Conservation (phyloP, 1,140 invertebrate species). For the Drosophila yakuba region DNA sequence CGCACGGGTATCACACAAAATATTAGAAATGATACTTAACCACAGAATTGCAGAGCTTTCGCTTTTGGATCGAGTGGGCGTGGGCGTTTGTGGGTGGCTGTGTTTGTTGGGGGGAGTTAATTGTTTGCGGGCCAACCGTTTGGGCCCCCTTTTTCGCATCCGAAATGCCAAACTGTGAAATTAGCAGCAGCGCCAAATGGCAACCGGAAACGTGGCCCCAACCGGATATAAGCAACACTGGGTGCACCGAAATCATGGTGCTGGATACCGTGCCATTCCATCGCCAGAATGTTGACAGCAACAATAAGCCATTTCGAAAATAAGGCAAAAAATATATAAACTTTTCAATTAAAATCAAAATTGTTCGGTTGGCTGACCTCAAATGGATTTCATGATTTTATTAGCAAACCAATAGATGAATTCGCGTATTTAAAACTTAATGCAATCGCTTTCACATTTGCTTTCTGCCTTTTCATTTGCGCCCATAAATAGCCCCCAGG, state of each 20-base stretch:
- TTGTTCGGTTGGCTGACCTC: slow-evolving; percentile 22
- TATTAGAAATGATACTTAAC: slow-evolving; percentile 84
- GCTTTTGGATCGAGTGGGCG: slow-evolving; percentile 16
- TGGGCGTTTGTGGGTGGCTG: not conserved
- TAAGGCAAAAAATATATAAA: not conserved
- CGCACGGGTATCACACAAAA: slow-evolving; percentile 80
- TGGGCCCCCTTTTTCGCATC: slow-evolving; percentile 42
- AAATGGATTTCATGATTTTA: slow-evolving; percentile 51
- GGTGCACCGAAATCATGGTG: slow-evolving; percentile 29
- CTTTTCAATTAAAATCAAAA: slow-evolving; percentile 54
- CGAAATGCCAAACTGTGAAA: slow-evolving; percentile 63
- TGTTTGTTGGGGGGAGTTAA: slow-evolving; percentile 49
- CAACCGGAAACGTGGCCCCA: slow-evolving; percentile 76
- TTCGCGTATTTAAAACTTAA: slow-evolving; percentile 58
- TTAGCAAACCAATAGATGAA: slow-evolving; percentile 51
- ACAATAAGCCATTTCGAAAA: slow-evolving; percentile 13
- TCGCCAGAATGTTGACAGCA: not conserved
- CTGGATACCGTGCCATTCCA: not conserved
- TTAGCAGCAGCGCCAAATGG: slow-evolving; percentile 69
- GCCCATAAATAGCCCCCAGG: slow-evolving; percentile 49
- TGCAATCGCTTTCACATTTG: slow-evolving; percentile 61
- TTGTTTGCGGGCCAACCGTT: slow-evolving; percentile 51
- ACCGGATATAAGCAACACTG: slow-evolving; percentile 77
- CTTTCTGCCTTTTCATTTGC: slow-evolving; percentile 63
- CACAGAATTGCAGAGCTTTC: slow-evolving; percentile 79